These are phyloP conservation scores for Priapulus caudatus DNA, from an alignment of 2,888 invertebrate species.

Conservation along the genomic window DNA sequence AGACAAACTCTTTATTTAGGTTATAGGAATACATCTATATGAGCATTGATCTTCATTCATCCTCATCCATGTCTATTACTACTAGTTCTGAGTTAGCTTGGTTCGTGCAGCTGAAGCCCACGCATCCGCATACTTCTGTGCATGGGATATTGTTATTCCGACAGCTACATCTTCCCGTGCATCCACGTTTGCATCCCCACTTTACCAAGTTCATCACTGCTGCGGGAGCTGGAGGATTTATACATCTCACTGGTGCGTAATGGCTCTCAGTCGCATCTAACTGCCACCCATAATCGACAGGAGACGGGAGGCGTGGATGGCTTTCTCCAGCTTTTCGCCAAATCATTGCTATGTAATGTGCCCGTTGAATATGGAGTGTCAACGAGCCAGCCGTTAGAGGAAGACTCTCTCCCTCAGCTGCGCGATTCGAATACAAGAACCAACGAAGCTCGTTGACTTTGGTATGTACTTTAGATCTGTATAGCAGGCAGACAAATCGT, in stretches of 20 bases:
- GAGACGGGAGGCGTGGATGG: background rate
- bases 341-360: slow-evolving; percentile 1
- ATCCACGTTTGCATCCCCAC: slow-evolving; percentile 1
- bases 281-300: background rate
- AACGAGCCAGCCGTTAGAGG: background rate
- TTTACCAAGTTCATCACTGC: background rate
- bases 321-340: background rate
- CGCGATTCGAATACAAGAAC: slow-evolving; percentile 1
- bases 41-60: too few species aligned
- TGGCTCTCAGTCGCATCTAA: background rate
- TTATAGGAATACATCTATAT: too few species aligned
- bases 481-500: background rate
- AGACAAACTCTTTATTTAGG: too few species aligned
- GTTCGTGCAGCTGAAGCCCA: background rate
- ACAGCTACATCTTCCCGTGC: slow-evolving; percentile 1
- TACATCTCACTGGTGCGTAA: background rate
- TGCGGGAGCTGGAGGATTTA: background rate
- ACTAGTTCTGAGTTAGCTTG: too few species aligned
- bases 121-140: background rate
- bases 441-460: slow-evolving; percentile 1
- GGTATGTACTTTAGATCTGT: background rate
- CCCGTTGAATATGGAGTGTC: background rate
- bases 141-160: background rate
- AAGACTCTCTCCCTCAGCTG: slow-evolving; percentile 3
- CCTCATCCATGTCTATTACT: too few species aligned